These are phyloP conservation scores for Tupaia chinensis DNA, from an alignment of 2,113 vertebrate species.

Conservation along the genomic window DNA sequence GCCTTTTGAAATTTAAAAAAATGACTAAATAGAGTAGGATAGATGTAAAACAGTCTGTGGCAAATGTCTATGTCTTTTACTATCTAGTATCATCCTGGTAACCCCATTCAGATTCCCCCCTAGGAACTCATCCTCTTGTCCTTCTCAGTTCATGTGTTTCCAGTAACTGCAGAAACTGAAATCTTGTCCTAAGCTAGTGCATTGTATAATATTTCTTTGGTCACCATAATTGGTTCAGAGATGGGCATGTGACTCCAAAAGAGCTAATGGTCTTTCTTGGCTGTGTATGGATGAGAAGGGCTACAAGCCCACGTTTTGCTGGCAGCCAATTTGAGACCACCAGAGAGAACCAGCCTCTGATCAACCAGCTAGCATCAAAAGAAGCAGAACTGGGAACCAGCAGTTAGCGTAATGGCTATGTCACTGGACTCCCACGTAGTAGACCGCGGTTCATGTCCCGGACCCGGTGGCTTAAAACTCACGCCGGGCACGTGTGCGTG, in stretches of 20 bases:
- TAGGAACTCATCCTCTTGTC: neutral
- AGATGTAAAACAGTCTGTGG: neutral
- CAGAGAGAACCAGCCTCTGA: neutral
- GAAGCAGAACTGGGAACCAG: constrained; percentile 33
- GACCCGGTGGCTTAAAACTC: too few species aligned
- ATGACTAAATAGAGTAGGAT: neutral
- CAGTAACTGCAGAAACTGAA: neutral
- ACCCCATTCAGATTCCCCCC: neutral
- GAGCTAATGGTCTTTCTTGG: neutral
- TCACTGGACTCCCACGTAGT: too few species aligned
- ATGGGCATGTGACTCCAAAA: constrained; percentile 26
- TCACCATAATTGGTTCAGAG: constrained; percentile 1
- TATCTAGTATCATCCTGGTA: neutral
- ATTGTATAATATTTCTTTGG: neutral
- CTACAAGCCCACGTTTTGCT: neutral
- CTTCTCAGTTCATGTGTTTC: neutral
- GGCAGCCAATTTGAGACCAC: neutral
- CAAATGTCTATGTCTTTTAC: neutral
- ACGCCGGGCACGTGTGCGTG: too few species aligned
- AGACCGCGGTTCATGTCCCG: too few species aligned
- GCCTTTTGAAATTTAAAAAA: constrained; percentile 10
- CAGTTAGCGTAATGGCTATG: too few species aligned
- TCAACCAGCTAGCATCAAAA: neutral
- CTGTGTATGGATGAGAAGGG: neutral
- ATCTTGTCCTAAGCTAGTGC: constrained; percentile 7